Evolutionary conservation across 2,888 invertebrate genomes (phyloP), one percentile per base, ranked within the genome.

Genomic region (Sicus ferrugineus): DNA sequence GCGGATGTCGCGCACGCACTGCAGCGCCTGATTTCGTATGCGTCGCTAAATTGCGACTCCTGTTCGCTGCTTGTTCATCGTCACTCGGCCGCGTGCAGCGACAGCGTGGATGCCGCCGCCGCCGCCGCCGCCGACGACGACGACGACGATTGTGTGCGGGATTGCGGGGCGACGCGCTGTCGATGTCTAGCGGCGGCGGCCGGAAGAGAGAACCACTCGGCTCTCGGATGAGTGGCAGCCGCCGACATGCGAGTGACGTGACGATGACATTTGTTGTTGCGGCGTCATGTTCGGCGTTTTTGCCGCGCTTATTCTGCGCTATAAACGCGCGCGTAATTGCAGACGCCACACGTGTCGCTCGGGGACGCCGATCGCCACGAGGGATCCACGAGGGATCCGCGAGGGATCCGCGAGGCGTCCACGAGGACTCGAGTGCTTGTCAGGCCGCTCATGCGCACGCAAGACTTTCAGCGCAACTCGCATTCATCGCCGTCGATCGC

Each of bases 251-350:
- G 30, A 69, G 54, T 69, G 70, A 79, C 78, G 79, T 80, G 80
- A 79, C 80, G 80, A 80, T 79, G 79, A 80, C 79, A 79, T 80
- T 79, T 80, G 80, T 79, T 80, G 79, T 79, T 76, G 59, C 34
- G 38, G 56, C 14, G n/a, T 21, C 31, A 50, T 56, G 54, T 65
- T 63, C 48, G 6, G 50, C 30, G 3, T 68, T 64, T 50, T 66
- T 34, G 7, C 28, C 46, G 26, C 19, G 7, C 52, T 26, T 1
- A n/a, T 46, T n/a, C n/a, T 14, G 65, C n/a, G 19, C 48, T 30
- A 19, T 26, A 64, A 58, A 59, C 31, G 46, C 42, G 23, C 58
- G 50, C 58, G 59, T 75, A 75, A 75, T 75, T 75, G 73, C 72
- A 73, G 75, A 75, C 73, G 75, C 75, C 75, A 75, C 75, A 75